A percentile compares a stretch with the other conserved stretches of the same genome.
These are phyloP conservation scores for Conistra vaccinii DNA, from an alignment of 2,888 invertebrate genomes.

Conservation along the genomic window DNA sequence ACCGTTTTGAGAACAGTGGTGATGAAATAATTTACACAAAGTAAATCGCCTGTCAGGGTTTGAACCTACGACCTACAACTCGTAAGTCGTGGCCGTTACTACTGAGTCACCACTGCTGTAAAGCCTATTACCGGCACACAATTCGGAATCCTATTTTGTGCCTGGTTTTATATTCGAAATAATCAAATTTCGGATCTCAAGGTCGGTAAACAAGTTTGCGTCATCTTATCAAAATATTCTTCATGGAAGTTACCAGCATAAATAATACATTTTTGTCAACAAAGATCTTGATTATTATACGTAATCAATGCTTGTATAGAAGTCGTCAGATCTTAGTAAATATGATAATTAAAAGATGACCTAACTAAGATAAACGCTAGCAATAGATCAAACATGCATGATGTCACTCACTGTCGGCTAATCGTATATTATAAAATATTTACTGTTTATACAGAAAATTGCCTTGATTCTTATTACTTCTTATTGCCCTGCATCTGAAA, in stretches of 20 bases:
- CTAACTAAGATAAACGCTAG: conserved; percentile 33
- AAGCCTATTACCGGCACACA: neutral
- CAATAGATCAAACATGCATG: conserved; percentile 29
- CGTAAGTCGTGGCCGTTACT: too few relatives aligned
- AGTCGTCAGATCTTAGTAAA: conserved; percentile 12
- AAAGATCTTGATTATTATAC: neutral
- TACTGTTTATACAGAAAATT: neutral
- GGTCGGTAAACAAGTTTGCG: neutral
- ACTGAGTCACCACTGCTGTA: too few relatives aligned
- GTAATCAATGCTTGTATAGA: conserved; percentile 1
- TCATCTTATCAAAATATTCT: neutral
- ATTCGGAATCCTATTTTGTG: neutral
- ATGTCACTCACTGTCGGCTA: neutral
- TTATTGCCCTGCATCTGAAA: neutral
- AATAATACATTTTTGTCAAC: too few relatives aligned
- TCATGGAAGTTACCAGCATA: neutral
- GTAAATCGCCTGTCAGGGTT: too few relatives aligned
- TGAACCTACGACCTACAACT: too few relatives aligned
- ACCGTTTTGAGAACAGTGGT: too few relatives aligned
- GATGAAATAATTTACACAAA: too few relatives aligned
- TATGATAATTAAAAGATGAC: conserved; percentile 44
- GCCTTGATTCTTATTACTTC: neutral
- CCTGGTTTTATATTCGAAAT: neutral
- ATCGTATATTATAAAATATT: neutral
- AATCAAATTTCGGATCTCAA: neutral